Base-by-base conservation (phyloP, 1,140 invertebrate genomes). In the Cepaea nemoralis region DNA sequence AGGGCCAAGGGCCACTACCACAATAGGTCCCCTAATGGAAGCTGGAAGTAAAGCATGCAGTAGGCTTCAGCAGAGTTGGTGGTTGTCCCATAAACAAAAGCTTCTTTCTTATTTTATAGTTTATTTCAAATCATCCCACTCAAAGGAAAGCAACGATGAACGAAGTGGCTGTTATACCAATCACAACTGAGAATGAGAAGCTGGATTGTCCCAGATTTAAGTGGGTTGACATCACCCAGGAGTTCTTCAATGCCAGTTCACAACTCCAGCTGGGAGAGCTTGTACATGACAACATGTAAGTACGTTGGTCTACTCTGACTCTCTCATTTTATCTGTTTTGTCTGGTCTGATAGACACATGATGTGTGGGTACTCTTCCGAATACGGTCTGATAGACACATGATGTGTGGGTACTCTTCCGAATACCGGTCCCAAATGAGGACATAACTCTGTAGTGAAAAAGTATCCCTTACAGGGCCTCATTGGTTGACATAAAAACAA, bases 161-260 rank as follows among this genome's bases (percentile, higher is more conserved):
- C 35, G 8, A 16, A 59, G 42, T 39, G 69, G 27, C 48, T 50
- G 33, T 16, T 39, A 70, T 40, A 27, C 55, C 40, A 22, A 35
- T n/a, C 33, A 27, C 0, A 22, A 31, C 2, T 67, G 55, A 78
- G 31, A 77, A 82, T 42, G 84, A 83, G n/a, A 78, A 81, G 35
- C 39, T 55, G 31, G 84, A 83, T n/a, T 55, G 69, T 19, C 81
- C 82, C 12, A 69, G 67, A 39, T 85, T 83, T 75, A 85, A 82
- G 74, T 90, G 89, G 89, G 73, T 80, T 19, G 87, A 87, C 83
- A 83, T 90, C 22, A 90, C 89, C n/a, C 48, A 85, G 24, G 87
- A 88, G 50, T 90, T 90, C 80, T 77, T 88, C 35, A 59, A 83
- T 37, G 87, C 89, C 14, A 78, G 84, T 40, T 82, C 80, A 55